Evolutionary conservation across 2,888 invertebrate species (phyloP), one percentile per base, ranked within the genome.

Genomic region (Andrena haemorrhoa): DNA sequence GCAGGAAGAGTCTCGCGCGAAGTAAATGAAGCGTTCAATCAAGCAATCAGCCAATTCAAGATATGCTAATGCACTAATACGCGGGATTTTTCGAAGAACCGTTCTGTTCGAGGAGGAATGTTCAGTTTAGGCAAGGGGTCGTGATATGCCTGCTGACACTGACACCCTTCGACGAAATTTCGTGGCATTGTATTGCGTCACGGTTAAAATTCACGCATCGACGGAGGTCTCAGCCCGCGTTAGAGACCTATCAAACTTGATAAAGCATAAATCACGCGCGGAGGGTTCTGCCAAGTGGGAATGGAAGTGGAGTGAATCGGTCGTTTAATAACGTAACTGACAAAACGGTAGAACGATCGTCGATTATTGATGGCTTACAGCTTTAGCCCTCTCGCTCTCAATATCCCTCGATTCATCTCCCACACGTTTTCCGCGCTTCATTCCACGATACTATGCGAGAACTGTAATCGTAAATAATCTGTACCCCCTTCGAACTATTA

Each of bases 241-340:
- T 86, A 75, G 88, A 73, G 86, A 82, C 75, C 86, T 63, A 87
- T 87, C 86, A 88, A 87, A 86, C 72, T 79, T 80, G 84, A 84
- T 88, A 76, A 88, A 79, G 85, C 79, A 79, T 87, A 86, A 88
- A 88, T 86, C 85, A 79, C 66, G 66, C 75, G 70, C 69, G 71
- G 88, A 86, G 87, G 88, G 87, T 88, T 81, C 84, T 79, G 35
- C 63, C 76, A 86, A 87, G 84, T 87, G 86, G 81, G 81, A 88
- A 88, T 83, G 82, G 75, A 84, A 84, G 65, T 82, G 73, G 71
- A 74, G 77, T 85, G 84, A 88, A 86, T 88, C 88, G 75, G 79
- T 82, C 79, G 79, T 84, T 83, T 86, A 86, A 85, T 82, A 79
- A 78, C 81, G 78, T 75, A 77, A 82, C 84, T 79, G 84, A 72